A percentile compares a stretch with the other conserved stretches of the same genome.
phyloP scores from a whole-genome alignment of 2,113 vertebrate genomes.

The Rutilus rutilus region DNA sequence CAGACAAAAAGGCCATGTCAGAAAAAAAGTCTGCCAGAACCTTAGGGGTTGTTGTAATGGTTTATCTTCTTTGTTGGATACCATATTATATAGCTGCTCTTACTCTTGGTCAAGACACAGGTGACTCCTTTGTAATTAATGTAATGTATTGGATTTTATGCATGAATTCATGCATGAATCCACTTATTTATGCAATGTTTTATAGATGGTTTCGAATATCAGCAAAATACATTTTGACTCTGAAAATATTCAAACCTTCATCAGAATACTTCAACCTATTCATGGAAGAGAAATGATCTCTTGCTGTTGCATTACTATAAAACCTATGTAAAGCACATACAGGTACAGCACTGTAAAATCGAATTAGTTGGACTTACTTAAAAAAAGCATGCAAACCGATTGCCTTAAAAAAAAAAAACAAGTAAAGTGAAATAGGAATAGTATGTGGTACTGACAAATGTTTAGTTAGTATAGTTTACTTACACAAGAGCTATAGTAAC shows the following conservation, averaged over 20 bases:
- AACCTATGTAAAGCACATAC: background rate
- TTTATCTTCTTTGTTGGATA: constrained; percentile 45
- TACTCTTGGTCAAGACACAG: background rate
- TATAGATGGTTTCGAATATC: constrained; percentile 51
- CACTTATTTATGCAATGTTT: constrained; percentile 52
- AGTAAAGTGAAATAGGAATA: too few relatives aligned
- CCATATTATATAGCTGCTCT: constrained; percentile 39
- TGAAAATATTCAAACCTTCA: constrained; percentile 34
- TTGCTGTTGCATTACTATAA: background rate
- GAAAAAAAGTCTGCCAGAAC: constrained; percentile 45
- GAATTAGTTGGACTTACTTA: too few relatives aligned
- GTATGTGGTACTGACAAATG: too few relatives aligned
- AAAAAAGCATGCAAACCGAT: too few relatives aligned
- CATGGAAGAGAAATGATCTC: constrained; percentile 5
- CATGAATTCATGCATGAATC: constrained; percentile 51
- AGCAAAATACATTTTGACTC: constrained; percentile 44
- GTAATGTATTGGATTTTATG: constrained; percentile 35
- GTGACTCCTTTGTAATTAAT: background rate
- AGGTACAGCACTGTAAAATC: too few relatives aligned
- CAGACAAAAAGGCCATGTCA: background rate
- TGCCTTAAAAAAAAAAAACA: too few relatives aligned
- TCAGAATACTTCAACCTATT: constrained; percentile 27
- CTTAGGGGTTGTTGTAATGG: constrained; percentile 27
- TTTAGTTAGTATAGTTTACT: too few relatives aligned
- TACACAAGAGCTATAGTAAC: too few relatives aligned